Base-by-base conservation (phyloP, 2,888 invertebrate species). In the Lasioglossum morio region DNA sequence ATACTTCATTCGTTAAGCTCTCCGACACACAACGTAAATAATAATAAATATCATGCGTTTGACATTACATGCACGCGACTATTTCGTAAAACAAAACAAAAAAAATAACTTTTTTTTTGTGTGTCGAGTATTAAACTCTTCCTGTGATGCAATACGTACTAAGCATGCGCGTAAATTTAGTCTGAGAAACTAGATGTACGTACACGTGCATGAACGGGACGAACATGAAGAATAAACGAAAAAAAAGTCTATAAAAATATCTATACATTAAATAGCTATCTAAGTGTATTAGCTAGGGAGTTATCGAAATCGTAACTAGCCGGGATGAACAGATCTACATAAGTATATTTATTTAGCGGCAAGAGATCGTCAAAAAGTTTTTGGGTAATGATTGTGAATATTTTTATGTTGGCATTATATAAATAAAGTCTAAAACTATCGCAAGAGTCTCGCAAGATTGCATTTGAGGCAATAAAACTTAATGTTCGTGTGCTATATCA, bases 201-300 rank as follows among this genome's bases (percentile, higher is more conserved):
- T 85, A 84, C 34, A 85, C 84, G 88, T 88, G 85, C 79, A 85
- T 81, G 72, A 82, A 84, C 57, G 78, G 72, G 74, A 10, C 81
- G 82, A 79, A 86, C 83, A 82, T 75, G 77, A 63, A 27, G 43
- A 37, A 63, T 34, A 34, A 63, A 63, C 63, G 63, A 63, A 63
- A 69, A 53, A 53, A 69, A 80, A 77, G 69, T 79, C 84, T 77
- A 75, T 79, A 75, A 83, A 85, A 87, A 77, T 85, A 85, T 88
- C 86, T 85, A 77, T 79, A 57, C 57, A 86, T 70, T 81, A 82
- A 82, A 79, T 89, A 79, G 85, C 86, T 91, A 87, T 88, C 85
- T 90, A 89, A 87, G 86, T 89, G 89, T 91, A 87, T 75, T 92
- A 92, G 89, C 48, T 90, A 92, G 88, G 88, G 87, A 81, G 82